phyloP scores from a whole-genome alignment of 2,888 invertebrate species.

The Alloscopus bannaensis region DNA sequence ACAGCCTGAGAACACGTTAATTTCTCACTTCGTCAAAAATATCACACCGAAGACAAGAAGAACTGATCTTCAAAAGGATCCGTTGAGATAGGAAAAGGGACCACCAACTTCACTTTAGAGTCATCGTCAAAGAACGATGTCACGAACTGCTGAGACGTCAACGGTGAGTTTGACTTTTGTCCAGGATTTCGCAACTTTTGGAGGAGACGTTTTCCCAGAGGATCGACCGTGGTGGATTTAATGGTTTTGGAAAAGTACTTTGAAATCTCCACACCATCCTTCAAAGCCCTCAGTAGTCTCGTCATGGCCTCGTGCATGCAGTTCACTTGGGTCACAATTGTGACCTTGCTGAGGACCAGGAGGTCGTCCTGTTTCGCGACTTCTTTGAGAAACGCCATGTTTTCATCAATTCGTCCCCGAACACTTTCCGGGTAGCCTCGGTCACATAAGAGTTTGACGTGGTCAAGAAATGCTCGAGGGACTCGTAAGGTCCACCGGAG shows the following conservation, averaged over 20 bases:
- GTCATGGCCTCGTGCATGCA: slow-evolving; percentile 27
- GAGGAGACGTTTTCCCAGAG: slow-evolving; percentile 4
- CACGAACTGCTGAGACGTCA: too few relatives aligned
- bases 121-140: slow-evolving; percentile 1
- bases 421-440: slow-evolving; percentile 58
- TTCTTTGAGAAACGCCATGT: slow-evolving; percentile 50
- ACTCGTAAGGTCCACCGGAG: slow-evolving; percentile 48
- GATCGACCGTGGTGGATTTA: background rate
- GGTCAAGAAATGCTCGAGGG: slow-evolving; percentile 17
- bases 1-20: too few relatives aligned
- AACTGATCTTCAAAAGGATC: slow-evolving; percentile 30
- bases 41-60: slow-evolving; percentile 8
- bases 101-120: slow-evolving; percentile 14
- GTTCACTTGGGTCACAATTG: slow-evolving; percentile 50
- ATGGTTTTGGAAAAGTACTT: slow-evolving; percentile 43
- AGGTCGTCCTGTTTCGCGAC: slow-evolving; percentile 42
- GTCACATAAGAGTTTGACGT: slow-evolving; percentile 55
- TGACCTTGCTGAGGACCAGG: slow-evolving; percentile 44
- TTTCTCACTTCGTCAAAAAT: too few relatives aligned
- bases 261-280: slow-evolving; percentile 22
- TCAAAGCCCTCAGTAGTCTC: slow-evolving; percentile 17
- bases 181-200: too few relatives aligned
- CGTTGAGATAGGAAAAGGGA: slow-evolving; percentile 23
- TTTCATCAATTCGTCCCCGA: slow-evolving; percentile 27
- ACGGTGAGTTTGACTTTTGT: too few relatives aligned